These are phyloP conservation scores for Labeo calbasu DNA, from an alignment of 2,797 vertebrate genomes.

Conservation along the genomic window DNA sequence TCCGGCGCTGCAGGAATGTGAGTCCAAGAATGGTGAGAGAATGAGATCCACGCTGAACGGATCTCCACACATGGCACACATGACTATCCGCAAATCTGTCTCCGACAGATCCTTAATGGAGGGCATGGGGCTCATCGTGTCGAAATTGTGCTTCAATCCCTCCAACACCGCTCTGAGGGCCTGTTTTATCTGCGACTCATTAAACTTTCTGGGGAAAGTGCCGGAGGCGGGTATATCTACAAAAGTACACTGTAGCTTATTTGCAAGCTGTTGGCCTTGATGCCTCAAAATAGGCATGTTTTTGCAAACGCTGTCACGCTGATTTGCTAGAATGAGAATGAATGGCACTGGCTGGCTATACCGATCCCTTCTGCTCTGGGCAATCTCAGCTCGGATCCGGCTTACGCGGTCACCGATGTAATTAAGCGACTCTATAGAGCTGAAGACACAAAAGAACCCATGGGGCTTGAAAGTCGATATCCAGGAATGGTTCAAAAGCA, in stretches of 20 bases:
- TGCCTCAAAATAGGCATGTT: conserved; percentile 96
- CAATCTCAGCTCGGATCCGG: conserved; percentile 91
- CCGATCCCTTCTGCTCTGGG: conserved; percentile 90
- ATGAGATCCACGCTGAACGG: conserved; percentile 98
- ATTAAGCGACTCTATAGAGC: conserved; percentile 96
- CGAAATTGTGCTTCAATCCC: conserved; percentile 93
- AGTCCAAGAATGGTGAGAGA: conserved; percentile 97
- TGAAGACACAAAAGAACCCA: conserved; percentile 98
- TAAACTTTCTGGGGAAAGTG: conserved; percentile 95
- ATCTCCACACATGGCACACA: conserved; percentile 99
- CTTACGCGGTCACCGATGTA: conserved; percentile 95
- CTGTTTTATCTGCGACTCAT: conserved; percentile 96
- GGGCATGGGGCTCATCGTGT: conserved; percentile 89
- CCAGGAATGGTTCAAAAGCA: conserved; percentile 93
- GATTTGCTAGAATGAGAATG: conserved; percentile 95
- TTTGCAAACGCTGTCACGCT: conserved; percentile 92
- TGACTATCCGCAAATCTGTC: conserved; percentile 95
- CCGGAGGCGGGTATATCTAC: conserved; percentile 89
- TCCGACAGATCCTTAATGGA: conserved; percentile 96
- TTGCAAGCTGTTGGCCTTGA: conserved; percentile 96
- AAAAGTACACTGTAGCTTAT: conserved; percentile 98
- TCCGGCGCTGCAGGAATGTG: conserved; percentile 94
- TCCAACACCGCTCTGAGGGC: conserved; percentile 93
- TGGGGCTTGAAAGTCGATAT: conserved; percentile 93
- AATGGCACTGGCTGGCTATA: conserved; percentile 91